phyloP scores from a whole-genome alignment of 2,888 invertebrate species.

The Herminia tarsipennalis region DNA sequence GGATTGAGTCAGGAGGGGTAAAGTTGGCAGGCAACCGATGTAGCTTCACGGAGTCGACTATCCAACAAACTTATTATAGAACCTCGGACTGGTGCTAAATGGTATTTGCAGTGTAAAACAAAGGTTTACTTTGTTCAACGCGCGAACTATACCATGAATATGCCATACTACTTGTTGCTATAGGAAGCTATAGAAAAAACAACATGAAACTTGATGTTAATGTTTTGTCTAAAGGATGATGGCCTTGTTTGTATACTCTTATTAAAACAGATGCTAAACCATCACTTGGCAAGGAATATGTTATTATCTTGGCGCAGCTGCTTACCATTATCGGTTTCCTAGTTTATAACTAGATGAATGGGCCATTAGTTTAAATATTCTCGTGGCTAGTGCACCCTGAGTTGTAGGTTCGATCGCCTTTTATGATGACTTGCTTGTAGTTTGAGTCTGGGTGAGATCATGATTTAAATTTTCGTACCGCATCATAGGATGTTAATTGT shows the following conservation, averaged over 20 bases:
- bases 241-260: slow-evolving; percentile 1
- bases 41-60: slow-evolving; percentile 40
- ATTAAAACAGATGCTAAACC: too few species aligned
- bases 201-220: slow-evolving; percentile 1
- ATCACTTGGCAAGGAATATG: too few species aligned
- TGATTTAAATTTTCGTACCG: too few species aligned
- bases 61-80: slow-evolving; percentile 53
- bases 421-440: too few species aligned
- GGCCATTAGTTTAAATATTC: too few species aligned
- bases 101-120: slow-evolving; percentile 38
- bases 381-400: too few species aligned
- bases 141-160: slow-evolving; percentile 12
- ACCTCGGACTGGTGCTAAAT: slow-evolving; percentile 38
- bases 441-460: too few species aligned
- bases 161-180: slow-evolving; percentile 13
- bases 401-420: too few species aligned
- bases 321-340: too few species aligned
- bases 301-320: too few species aligned
- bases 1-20: slow-evolving; percentile 45
- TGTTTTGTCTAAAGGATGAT: neutral
- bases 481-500: too few species aligned
- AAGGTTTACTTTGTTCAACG: slow-evolving; percentile 33
- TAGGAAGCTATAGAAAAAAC: slow-evolving; percentile 11
- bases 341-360: too few species aligned
- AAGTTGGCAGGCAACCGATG: slow-evolving; percentile 51